Base-by-base conservation (phyloP, 2,797 vertebrate genomes). In the Zenarchopterus dispar region DNA sequence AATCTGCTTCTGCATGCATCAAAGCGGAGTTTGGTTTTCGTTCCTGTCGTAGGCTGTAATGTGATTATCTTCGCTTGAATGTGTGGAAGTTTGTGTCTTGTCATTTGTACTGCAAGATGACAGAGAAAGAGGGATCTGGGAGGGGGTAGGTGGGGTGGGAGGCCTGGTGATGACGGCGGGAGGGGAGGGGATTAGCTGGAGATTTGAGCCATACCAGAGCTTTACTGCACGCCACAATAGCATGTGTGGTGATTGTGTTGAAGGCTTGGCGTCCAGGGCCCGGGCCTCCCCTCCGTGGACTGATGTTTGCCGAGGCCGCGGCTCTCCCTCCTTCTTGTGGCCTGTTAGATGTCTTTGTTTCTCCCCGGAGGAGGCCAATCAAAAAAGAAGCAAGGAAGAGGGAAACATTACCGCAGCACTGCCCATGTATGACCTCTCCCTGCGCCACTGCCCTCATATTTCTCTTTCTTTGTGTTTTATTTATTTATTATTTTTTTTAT, bases 231-330 rank as follows among this genome's bases (percentile, higher is more conserved):
- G 84, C 88, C 90, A 89, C 91, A 92, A 88, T 87, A 90, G 90
- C 77, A 88, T 90, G 89, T 92, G 87, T 88, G 90, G 83, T 87
- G 84, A 90, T 89, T 89, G 85, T 89, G 88, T 84, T 82, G 83
- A 92, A 86, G 85, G 88, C 85, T 87, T 87, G 83, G 86, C 81
- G 80, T 88, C 82, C 80, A 71, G 70, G 83, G 63, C 65, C 55
- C 42, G 61, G 68, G 66, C 76, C 82, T 79, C 82, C 84, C 79
- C 81, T 52, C 83, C 74, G 75, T 42, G 68, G 81, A 89, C 80
- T 75, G 83, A 81, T 82, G 73, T 83, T 67, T 67, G 83, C 83
- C 86, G 85, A 88, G 87, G 82, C 84, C 46, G 77, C 47, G 80
- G 87, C 82, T 91, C 87, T 86, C 83, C 73, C 84, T 83, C 73